Conservation (phyloP, 2,797 vertebrate genomes). For the Erpetoichthys calabaricus region DNA sequence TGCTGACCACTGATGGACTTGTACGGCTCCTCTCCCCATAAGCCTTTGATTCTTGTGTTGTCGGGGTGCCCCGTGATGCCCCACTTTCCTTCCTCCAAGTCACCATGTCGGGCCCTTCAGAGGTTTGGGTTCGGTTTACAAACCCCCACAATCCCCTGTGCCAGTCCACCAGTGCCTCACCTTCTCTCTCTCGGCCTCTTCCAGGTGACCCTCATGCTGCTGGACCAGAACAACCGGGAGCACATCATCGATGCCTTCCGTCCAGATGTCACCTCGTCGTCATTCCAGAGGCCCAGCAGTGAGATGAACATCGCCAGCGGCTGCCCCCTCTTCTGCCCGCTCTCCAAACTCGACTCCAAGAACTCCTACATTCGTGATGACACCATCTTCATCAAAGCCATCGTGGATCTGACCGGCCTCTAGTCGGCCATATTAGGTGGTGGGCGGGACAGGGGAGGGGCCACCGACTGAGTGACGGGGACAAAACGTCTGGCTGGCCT, state of each 20-base stretch:
- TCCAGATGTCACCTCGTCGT: conserved; percentile 79
- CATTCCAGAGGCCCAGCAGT: conserved; percentile 82
- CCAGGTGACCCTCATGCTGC: conserved; percentile 90
- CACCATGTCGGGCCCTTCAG: neutral
- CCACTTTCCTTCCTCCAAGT: neutral
- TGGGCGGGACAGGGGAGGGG: neutral
- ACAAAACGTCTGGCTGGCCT: conserved; percentile 13
- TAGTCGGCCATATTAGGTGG: conserved; percentile 27
- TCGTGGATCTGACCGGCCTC: conserved; percentile 86
- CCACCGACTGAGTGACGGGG: conserved; percentile 19
- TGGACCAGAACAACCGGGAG: conserved; percentile 91
- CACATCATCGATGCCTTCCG: conserved; percentile 92
- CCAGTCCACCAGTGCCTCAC: neutral
- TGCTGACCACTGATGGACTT: no score
- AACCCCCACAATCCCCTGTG: no score
- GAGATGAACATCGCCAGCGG: conserved; percentile 97
- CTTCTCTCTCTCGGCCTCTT: neutral
- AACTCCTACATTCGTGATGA: conserved; percentile 86
- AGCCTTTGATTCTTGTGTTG: no score
- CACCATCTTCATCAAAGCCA: conserved; percentile 92
- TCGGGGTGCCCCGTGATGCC: no score
- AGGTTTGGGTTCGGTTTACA: neutral
- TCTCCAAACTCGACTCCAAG: conserved; percentile 79
- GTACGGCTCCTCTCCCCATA: no score
- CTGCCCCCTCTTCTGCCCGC: conserved; percentile 88